A percentile compares a stretch with the other conserved stretches of the same genome.
phyloP scores from a whole-genome alignment of 2,888 invertebrate genomes.

The Eristalis pertinax region DNA sequence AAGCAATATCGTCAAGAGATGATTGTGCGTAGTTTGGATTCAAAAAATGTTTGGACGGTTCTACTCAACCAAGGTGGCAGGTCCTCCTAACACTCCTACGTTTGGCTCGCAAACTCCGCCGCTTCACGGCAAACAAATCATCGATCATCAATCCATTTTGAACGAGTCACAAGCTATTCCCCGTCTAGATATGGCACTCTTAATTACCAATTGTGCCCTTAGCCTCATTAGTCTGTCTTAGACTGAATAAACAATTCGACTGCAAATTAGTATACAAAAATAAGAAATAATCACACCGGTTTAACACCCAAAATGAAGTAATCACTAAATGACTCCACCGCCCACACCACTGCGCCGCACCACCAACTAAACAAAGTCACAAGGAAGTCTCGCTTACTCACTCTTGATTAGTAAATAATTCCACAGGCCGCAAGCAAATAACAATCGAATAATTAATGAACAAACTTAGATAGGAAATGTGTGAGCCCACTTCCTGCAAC shows the following conservation, averaged over 20 bases:
- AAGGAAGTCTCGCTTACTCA: conserved; percentile 58
- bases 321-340: not conserved
- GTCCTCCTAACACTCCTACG: not conserved
- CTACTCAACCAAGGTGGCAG: too few species aligned
- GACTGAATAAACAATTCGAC: not conserved
- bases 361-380: not conserved
- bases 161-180: not conserved
- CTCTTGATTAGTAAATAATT: conserved; percentile 56
- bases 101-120: not conserved
- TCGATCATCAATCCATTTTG: not conserved
- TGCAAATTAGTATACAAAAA: not conserved
- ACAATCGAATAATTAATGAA: conserved; percentile 64
- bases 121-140: not conserved
- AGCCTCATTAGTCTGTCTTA: not conserved
- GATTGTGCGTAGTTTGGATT: too few species aligned
- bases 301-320: not conserved
- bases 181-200: not conserved
- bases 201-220: not conserved
- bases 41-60: too few species aligned
- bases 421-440: conserved; percentile 48
- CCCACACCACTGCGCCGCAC: not conserved
- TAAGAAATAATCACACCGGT: not conserved
- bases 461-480: conserved; percentile 68
- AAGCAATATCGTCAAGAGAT: too few species aligned
- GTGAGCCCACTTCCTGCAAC: conserved; percentile 65